These are phyloP conservation scores for Gila robusta DNA, from an alignment of 2,797 vertebrate species.

Conservation along the genomic window DNA sequence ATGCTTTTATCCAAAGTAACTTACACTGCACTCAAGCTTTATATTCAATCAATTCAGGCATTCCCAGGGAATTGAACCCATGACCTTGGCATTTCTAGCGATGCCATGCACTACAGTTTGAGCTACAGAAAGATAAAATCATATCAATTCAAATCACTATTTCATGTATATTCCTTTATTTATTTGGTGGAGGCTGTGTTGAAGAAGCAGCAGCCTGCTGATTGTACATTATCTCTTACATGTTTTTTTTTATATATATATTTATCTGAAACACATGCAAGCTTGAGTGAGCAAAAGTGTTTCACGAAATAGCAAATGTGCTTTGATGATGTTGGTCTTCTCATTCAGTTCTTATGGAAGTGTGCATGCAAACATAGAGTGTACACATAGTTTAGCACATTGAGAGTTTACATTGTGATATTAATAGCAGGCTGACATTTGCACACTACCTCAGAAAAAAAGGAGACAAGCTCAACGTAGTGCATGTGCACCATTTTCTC, in stretches of 20 bases:
- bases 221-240: constrained; percentile 2
- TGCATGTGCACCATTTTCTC: constrained; percentile 72
- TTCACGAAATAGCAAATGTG: not conserved
- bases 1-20: not conserved
- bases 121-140: not conserved
- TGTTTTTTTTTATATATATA: not conserved
- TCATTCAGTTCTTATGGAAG: constrained; percentile 19
- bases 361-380: constrained; percentile 20
- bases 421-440: constrained; percentile 83
- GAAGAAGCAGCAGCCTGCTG: not conserved
- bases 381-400: constrained; percentile 63
- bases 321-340: not conserved
- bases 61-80: not conserved
- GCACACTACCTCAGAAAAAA: constrained; percentile 66
- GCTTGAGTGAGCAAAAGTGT: not conserved
- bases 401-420: constrained; percentile 75
- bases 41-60: not conserved
- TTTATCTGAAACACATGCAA: not conserved
- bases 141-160: not conserved
- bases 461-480: constrained; percentile 54
- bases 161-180: not conserved
- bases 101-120: not conserved
- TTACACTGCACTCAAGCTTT: not conserved
- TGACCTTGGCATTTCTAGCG: not conserved
- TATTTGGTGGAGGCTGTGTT: not conserved